phyloP scores from a whole-genome alignment of 2,113 vertebrate genomes.

The Cairina moschata region DNA sequence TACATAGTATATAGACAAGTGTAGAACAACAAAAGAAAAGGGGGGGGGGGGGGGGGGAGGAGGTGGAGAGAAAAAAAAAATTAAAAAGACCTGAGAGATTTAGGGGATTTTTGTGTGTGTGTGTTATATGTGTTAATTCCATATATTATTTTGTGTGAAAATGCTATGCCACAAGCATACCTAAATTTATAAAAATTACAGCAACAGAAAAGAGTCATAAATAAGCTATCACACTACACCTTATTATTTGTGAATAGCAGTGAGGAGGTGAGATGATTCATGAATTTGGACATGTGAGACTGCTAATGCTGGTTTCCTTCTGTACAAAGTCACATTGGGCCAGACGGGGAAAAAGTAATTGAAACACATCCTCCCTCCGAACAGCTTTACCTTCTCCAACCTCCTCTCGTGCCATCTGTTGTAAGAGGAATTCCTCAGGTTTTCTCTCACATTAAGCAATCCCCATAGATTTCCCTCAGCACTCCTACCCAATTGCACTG shows the following conservation, averaged over 20 bases:
- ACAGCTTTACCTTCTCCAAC: constrained; percentile 23
- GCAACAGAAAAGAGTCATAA: rapidly evolving
- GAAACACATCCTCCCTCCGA: neutral
- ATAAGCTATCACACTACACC: neutral
- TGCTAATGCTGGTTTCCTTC: neutral
- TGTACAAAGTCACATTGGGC: neutral
- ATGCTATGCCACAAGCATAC: neutral
- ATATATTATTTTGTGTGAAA: neutral
- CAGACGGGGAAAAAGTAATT: neutral
- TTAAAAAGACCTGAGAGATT: neutral
- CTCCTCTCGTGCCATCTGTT: constrained; percentile 39
- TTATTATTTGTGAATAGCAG: neutral
- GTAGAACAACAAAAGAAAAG: neutral
- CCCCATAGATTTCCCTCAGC: constrained; percentile 3
- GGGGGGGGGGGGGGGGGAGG: no score
- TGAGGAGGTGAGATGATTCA: neutral
- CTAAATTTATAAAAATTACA: neutral
- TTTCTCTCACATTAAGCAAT: constrained; percentile 6
- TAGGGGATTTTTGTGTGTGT: no score
- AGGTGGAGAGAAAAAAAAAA: no score
- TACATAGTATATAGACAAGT: neutral
- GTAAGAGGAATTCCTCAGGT: constrained; percentile 29
- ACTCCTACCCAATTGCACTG: constrained; percentile 37
- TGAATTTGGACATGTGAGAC: neutral
- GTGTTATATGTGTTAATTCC: neutral